Percentiles rank a stretch among this genome's conserved stretches.
Evolutionary conservation across 53 echinoderm and acorn worm species (phyloP).

Genomic region (Holothuria scabra): DNA sequence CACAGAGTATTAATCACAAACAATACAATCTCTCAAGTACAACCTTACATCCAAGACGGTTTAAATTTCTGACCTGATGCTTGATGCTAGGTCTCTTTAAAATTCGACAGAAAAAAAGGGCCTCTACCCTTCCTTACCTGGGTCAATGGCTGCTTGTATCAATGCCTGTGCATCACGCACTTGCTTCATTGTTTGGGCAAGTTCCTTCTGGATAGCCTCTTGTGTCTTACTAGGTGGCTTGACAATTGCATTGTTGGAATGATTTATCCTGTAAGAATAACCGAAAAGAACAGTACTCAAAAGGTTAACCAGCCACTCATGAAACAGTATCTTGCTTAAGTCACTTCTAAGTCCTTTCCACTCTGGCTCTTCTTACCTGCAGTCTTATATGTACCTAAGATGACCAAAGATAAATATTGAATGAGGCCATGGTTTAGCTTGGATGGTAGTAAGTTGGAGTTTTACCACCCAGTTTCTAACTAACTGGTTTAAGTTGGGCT

Average conservation of each 20-base stretch:
- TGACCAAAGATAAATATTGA: too few species aligned
- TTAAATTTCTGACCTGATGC: not conserved
- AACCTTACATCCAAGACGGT: too few species aligned
- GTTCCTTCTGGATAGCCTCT: constrained; percentile 87
- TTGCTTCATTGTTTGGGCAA: constrained; percentile 97
- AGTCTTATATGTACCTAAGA: too few species aligned
- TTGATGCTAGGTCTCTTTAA: not conserved
- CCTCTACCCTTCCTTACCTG: constrained; percentile 64
- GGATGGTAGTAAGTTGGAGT: too few species aligned
- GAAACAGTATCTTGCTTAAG: too few species aligned
- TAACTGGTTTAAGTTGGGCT: too few species aligned
- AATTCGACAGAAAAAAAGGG: not conserved
- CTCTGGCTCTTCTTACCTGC: too few species aligned
- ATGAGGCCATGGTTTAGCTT: too few species aligned
- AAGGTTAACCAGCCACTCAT: too few species aligned
- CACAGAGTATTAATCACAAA: not conserved
- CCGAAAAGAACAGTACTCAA: too few species aligned
- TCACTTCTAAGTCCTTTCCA: too few species aligned
- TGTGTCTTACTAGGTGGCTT: constrained; percentile 97
- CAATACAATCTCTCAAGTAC: not conserved
- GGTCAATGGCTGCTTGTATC: constrained; percentile 98
- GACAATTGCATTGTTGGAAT: constrained; percentile 99
- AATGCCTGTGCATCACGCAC: constrained; percentile 98
- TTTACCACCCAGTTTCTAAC: too few species aligned
- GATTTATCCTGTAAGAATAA: constrained; percentile 76